Evolutionary conservation across 2,113 vertebrate species (phyloP).

Genomic region (Zingel zingel): DNA sequence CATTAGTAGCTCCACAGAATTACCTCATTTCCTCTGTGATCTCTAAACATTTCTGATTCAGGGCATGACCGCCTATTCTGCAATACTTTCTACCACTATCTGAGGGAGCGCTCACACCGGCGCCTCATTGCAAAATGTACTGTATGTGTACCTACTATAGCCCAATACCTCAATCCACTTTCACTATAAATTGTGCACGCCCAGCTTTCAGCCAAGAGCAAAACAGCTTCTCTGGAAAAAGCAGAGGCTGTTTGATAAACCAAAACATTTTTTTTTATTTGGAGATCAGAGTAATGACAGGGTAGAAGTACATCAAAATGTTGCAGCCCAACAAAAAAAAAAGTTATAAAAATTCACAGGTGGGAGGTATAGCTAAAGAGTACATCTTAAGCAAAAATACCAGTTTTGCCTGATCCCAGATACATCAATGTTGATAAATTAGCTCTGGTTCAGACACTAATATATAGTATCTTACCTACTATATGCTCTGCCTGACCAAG

Average conservation of each 20-base stretch:
- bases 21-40: conserved; percentile 75
- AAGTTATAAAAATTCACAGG: conserved; percentile 5
- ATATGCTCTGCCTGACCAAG: background rate
- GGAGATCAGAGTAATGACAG: conserved; percentile 19
- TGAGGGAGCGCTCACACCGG: conserved; percentile 21
- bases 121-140: conserved; percentile 42
- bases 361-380: background rate
- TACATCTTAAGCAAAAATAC: background rate
- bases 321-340: background rate
- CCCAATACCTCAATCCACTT: conserved; percentile 45
- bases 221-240: conserved; percentile 41
- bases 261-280: conserved; percentile 17
- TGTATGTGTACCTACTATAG: conserved; percentile 18
- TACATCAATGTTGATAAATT: background rate
- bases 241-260: conserved; percentile 44
- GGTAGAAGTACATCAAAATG: background rate
- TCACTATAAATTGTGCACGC: conserved; percentile 40
- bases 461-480: background rate
- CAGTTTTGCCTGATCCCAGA: background rate
- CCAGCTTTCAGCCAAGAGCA: conserved; percentile 40
- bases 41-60: conserved; percentile 72
- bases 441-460: background rate
- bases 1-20: conserved; percentile 72
- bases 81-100: conserved; percentile 30
- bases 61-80: conserved; percentile 44